A percentile compares a stretch with the other conserved stretches of the same genome.
phyloP scores from a whole-genome alignment of 2,797 vertebrate genomes.

The Brotogeris chrysoptera region DNA sequence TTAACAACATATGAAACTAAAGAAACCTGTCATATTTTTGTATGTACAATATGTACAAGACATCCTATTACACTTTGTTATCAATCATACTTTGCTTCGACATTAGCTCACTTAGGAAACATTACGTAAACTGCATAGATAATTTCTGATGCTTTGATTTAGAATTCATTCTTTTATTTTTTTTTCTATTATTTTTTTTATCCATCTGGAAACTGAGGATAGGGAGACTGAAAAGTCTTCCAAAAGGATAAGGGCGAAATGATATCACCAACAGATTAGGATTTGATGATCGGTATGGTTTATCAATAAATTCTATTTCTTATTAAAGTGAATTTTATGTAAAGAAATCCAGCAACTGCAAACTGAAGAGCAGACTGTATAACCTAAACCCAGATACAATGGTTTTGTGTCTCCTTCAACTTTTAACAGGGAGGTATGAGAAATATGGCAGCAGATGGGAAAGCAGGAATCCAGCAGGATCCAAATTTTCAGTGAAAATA shows the following conservation, averaged over 20 bases:
- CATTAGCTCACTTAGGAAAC: not conserved
- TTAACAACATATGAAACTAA: not conserved
- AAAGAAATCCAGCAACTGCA: not conserved
- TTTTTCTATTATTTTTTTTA: not conserved
- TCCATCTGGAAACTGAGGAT: not conserved
- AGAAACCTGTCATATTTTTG: not conserved
- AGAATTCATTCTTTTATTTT: not conserved
- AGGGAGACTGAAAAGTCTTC: not conserved
- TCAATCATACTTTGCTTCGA: not conserved
- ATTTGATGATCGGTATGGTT: not conserved
- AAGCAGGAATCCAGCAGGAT: not conserved
- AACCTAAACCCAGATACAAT: not conserved
- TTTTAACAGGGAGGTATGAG: not conserved
- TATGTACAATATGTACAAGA: not conserved
- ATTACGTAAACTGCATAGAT: not conserved
- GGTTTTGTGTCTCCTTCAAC: not conserved
- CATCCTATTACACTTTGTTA: not conserved
- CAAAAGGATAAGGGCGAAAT: not conserved
- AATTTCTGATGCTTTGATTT: not conserved
- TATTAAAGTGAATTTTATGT: not conserved
- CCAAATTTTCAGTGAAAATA: not conserved
- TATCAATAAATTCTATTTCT: not conserved
- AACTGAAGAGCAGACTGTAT: not conserved
- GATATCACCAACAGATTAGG: not conserved
- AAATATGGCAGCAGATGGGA: not conserved